Evolutionary conservation across 2,113 vertebrate species (phyloP).

Genomic region (Neopipo cinnamomea): DNA sequence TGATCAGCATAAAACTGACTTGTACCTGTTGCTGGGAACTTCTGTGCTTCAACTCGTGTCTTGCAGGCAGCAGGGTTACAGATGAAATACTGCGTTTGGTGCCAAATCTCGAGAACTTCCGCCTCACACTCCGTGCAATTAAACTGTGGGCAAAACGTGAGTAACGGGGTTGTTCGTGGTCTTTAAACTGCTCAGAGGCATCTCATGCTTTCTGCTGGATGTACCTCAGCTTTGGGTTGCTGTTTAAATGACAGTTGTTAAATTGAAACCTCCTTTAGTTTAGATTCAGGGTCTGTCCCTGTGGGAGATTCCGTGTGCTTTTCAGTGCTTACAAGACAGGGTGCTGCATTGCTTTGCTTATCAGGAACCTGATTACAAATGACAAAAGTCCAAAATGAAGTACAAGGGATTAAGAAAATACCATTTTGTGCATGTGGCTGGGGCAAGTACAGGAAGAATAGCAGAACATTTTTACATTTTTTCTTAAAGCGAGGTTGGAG

Average conservation of each 20-base stretch:
- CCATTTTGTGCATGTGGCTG: background rate
- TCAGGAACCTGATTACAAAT: background rate
- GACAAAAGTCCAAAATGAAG: background rate
- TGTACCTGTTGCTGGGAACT: background rate
- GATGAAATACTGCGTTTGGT: slow-evolving; percentile 97
- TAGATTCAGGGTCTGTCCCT: background rate
- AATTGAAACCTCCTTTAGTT: background rate
- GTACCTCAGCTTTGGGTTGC: background rate
- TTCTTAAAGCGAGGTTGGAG: background rate
- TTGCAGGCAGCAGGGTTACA: slow-evolving; percentile 92
- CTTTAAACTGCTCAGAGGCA: background rate
- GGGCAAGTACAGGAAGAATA: background rate
- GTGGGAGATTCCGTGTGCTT: background rate
- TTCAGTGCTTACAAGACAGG: background rate
- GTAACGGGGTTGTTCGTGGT: background rate
- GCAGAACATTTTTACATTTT: background rate
- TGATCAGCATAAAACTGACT: background rate
- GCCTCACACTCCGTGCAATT: slow-evolving; percentile 89
- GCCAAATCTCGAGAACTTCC: slow-evolving; percentile 97
- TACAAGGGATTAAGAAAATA: background rate
- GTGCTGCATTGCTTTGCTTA: background rate
- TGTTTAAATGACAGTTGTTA: background rate
- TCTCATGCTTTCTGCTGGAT: rapidly evolving
- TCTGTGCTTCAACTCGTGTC: background rate
- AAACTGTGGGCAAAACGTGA: slow-evolving; percentile 99